Conservation (phyloP, 2,797 vertebrate species). For the Brotula barbata region DNA sequence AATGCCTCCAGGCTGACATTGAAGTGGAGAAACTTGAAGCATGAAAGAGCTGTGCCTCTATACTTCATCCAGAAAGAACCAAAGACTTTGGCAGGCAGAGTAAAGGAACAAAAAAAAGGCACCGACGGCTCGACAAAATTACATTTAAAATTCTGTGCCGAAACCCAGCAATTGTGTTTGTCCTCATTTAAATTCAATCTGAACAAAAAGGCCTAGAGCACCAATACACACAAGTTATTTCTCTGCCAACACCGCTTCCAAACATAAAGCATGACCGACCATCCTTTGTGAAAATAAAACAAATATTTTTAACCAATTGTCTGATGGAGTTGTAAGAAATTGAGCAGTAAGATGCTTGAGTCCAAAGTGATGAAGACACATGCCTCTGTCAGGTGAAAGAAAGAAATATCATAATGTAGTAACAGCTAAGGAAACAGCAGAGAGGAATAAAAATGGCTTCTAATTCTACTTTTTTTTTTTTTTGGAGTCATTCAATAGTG, state of each 20-base stretch:
- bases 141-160: conserved; percentile 3
- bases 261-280: background rate
- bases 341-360: too few relatives aligned
- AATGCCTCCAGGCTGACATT: conserved; percentile 38
- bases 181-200: conserved; percentile 2
- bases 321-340: too few relatives aligned
- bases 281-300: too few relatives aligned
- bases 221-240: background rate
- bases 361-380: too few relatives aligned
- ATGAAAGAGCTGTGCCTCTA: too few relatives aligned
- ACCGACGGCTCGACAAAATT: background rate
- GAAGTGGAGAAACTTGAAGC: conserved; percentile 13
- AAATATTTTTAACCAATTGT: too few relatives aligned
- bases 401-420: too few relatives aligned
- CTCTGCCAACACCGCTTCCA: background rate
- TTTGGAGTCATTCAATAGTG: too few relatives aligned
- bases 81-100: conserved; percentile 8
- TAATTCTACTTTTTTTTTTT: too few relatives aligned
- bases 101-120: background rate
- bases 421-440: too few relatives aligned
- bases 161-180: background rate
- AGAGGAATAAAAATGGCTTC: too few relatives aligned
- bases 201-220: conserved; percentile 6
- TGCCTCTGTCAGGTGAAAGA: too few relatives aligned
- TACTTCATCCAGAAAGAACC: conserved; percentile 8